phyloP scores from a whole-genome alignment of 2,888 invertebrate species.

The Scaptomyza polygonia region DNA sequence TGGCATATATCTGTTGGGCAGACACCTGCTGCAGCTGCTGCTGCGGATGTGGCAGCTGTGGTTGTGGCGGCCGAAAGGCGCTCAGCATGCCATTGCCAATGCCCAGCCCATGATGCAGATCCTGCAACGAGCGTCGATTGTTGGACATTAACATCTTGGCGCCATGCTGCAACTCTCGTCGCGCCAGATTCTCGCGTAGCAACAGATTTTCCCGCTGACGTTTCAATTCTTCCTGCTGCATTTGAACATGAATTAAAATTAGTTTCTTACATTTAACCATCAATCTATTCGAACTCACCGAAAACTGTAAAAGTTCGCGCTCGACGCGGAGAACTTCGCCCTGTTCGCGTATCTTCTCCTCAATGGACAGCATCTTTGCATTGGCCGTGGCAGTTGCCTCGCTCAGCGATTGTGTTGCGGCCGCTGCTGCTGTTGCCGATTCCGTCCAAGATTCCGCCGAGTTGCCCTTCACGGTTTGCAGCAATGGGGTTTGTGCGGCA shows the following conservation, averaged over 20 bases:
- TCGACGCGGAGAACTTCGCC: constrained; percentile 92
- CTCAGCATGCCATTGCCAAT: constrained; percentile 67
- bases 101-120: constrained; percentile 84
- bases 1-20: constrained; percentile 62
- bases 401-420: constrained; percentile 84
- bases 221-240: constrained; percentile 90
- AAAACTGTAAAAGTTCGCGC: constrained; percentile 89
- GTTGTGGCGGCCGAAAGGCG: constrained; percentile 54
- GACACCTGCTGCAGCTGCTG: constrained; percentile 37
- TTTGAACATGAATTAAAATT: not conserved
- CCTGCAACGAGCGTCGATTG: constrained; percentile 88
- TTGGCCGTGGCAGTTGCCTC: constrained; percentile 83
- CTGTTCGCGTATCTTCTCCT: constrained; percentile 88
- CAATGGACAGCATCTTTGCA: constrained; percentile 87
- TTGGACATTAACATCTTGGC: constrained; percentile 84
- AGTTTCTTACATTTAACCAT: not conserved
- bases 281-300: constrained; percentile 44
- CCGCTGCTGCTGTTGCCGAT: constrained; percentile 81
- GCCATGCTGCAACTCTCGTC: constrained; percentile 85
- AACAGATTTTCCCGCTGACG: constrained; percentile 90
- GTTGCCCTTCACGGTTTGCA: constrained; percentile 80
- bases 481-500: constrained; percentile 75
- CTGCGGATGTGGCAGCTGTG: constrained; percentile 38
- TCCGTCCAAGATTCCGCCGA: constrained; percentile 82
- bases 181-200: constrained; percentile 87